Conservation (phyloP, 1,140 invertebrate species). For the Caenorhabditis briggsae region DNA sequence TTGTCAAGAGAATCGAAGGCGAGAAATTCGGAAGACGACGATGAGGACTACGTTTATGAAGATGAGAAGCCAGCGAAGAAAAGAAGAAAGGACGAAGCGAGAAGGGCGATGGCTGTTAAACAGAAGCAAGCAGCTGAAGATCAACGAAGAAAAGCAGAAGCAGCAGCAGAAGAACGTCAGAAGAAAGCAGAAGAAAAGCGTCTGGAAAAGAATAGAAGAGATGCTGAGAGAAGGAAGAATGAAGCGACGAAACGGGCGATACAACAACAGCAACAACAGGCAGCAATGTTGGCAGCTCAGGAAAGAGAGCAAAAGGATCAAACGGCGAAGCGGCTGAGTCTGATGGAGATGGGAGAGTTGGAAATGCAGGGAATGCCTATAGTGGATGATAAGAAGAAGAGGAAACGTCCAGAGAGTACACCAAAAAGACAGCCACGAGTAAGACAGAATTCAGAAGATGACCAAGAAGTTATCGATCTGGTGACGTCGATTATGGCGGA, state of each 20-base stretch:
- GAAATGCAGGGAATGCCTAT: neutral
- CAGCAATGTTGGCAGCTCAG: neutral
- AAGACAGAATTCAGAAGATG: neutral
- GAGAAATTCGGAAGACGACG: conserved; percentile 5
- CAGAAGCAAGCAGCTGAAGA: neutral
- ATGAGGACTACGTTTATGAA: conserved; percentile 27
- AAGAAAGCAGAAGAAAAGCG: neutral
- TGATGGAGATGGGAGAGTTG: neutral
- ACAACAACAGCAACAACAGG: neutral
- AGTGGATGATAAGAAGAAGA: too few relatives aligned
- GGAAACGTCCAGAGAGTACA: too few relatives aligned
- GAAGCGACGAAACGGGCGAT: neutral
- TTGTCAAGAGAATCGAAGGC: neutral
- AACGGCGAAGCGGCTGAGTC: neutral
- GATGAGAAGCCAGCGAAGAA: neutral
- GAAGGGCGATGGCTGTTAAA: neutral
- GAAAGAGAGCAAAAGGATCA: neutral
- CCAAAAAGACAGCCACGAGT: too few relatives aligned
- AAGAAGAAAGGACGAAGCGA: conserved; percentile 21
- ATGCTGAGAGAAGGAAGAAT: neutral
- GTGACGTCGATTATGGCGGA: neutral
- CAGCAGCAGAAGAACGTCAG: neutral
- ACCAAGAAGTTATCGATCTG: neutral
- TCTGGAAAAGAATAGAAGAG: neutral
- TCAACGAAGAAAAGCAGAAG: conserved; percentile 1